phyloP scores from a whole-genome alignment of 2,797 vertebrate species.

The Distichodus sexfasciatus region DNA sequence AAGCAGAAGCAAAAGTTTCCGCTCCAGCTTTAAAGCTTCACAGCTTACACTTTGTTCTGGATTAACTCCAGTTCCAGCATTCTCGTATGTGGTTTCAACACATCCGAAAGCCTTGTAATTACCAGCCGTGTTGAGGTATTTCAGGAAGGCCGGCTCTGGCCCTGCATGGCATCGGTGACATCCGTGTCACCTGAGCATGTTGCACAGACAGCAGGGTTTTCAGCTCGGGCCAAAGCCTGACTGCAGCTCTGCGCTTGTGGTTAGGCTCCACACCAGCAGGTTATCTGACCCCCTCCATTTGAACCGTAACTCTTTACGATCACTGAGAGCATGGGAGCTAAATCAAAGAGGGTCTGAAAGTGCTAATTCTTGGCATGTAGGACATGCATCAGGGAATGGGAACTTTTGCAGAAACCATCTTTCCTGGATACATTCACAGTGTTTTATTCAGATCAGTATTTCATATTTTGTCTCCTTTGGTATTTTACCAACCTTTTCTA shows the following conservation, averaged over 20 bases:
- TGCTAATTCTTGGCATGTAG: constrained; percentile 44
- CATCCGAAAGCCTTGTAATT: constrained; percentile 40
- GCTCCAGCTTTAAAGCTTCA: background rate
- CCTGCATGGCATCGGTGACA: constrained; percentile 49
- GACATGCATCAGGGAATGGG: constrained; percentile 31
- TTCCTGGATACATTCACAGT: background rate
- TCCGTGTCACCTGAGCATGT: constrained; percentile 63
- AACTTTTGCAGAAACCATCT: constrained; percentile 19
- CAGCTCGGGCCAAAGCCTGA: constrained; percentile 48
- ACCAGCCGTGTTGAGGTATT: constrained; percentile 52
- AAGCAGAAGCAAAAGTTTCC: background rate
- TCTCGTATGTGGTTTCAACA: constrained; percentile 33
- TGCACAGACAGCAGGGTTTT: constrained; percentile 64
- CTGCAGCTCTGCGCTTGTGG: constrained; percentile 49
- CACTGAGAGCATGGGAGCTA: constrained; percentile 37
- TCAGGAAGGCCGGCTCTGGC: constrained; percentile 47
- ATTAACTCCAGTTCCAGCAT: constrained; percentile 18
- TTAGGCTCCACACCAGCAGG: constrained; percentile 49
- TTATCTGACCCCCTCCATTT: constrained; percentile 55
- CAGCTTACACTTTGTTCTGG: background rate
- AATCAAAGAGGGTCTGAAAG: constrained; percentile 44
- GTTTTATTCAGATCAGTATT: background rate
- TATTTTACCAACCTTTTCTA: no score
- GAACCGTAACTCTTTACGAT: constrained; percentile 55
- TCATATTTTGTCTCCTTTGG: no score